Conservation (phyloP, 1,140 invertebrate genomes). For the Leptoteleia sp. region DNA sequence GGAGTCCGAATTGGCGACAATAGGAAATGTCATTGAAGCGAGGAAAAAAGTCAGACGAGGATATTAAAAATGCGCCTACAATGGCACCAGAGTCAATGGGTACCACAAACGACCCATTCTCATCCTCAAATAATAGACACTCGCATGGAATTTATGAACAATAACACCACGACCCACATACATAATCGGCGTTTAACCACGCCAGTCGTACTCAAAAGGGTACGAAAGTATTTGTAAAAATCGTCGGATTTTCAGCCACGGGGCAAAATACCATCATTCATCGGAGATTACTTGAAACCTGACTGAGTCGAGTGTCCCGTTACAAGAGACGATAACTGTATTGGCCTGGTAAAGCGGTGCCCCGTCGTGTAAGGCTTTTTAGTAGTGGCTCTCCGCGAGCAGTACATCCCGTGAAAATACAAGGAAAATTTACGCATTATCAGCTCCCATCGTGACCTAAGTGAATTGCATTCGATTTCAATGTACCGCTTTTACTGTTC, state of each 20-base stretch:
- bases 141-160: slow-evolving; percentile 34
- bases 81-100: neutral
- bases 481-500: neutral
- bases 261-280: slow-evolving; percentile 60
- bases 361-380: slow-evolving; percentile 64
- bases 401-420: slow-evolving; percentile 40
- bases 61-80: slow-evolving; percentile 10
- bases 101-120: slow-evolving; percentile 39
- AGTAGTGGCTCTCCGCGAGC: slow-evolving; percentile 34
- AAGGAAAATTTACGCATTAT: slow-evolving; percentile 20
- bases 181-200: slow-evolving; percentile 23
- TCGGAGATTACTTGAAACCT: slow-evolving; percentile 71
- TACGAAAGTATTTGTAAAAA: slow-evolving; percentile 40
- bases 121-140: slow-evolving; percentile 38
- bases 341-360: slow-evolving; percentile 76
- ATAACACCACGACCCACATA: slow-evolving; percentile 43
- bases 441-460: slow-evolving; percentile 7
- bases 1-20: slow-evolving; percentile 21
- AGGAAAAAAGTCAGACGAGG: neutral
- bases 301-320: slow-evolving; percentile 75
- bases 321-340: slow-evolving; percentile 80
- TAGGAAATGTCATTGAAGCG: slow-evolving; percentile 12
- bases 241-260: slow-evolving; percentile 43
- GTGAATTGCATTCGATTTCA: slow-evolving; percentile 15
- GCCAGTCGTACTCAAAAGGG: slow-evolving; percentile 17